Evolutionary conservation across 1,140 invertebrate species (phyloP).

Genomic region (Drosophila guanche): DNA sequence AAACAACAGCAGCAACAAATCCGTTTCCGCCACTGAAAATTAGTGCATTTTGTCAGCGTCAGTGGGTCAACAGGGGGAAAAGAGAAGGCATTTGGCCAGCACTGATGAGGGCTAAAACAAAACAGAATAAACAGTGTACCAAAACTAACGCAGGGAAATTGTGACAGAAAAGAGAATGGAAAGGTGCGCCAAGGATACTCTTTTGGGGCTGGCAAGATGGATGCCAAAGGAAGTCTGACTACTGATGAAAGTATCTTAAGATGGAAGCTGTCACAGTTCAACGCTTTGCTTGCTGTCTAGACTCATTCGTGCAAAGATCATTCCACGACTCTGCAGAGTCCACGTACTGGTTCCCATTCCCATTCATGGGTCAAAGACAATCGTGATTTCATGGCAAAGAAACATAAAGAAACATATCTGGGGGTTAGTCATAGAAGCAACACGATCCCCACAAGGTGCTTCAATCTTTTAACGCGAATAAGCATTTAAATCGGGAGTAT

Average conservation of each 20-base stretch:
- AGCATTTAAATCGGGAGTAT: too few species aligned
- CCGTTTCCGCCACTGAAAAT: slow-evolving; percentile 58
- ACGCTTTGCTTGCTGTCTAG: background rate
- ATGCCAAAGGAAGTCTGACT: too few species aligned
- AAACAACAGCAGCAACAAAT: slow-evolving; percentile 43
- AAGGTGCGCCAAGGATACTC: background rate
- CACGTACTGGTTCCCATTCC: background rate
- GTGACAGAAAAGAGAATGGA: background rate
- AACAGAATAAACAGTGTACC: slow-evolving; percentile 11
- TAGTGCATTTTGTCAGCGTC: slow-evolving; percentile 46
- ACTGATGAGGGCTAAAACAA: slow-evolving; percentile 1
- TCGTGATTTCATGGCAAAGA: background rate
- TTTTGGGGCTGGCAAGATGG: too few species aligned
- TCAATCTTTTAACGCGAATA: too few species aligned
- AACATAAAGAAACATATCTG: too few species aligned
- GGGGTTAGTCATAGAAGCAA: too few species aligned
- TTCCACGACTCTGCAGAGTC: background rate
- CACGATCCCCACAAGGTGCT: too few species aligned
- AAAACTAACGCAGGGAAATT: slow-evolving; percentile 14
- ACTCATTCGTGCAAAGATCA: slow-evolving; percentile 8
- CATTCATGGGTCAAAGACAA: slow-evolving; percentile 12
- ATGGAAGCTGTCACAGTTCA: background rate
- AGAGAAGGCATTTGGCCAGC: slow-evolving; percentile 36
- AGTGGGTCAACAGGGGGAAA: slow-evolving; percentile 40
- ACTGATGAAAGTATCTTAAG: too few species aligned